These are phyloP conservation scores for Agapornis roseicollis DNA, from an alignment of 2,113 vertebrate genomes.

Conservation along the genomic window DNA sequence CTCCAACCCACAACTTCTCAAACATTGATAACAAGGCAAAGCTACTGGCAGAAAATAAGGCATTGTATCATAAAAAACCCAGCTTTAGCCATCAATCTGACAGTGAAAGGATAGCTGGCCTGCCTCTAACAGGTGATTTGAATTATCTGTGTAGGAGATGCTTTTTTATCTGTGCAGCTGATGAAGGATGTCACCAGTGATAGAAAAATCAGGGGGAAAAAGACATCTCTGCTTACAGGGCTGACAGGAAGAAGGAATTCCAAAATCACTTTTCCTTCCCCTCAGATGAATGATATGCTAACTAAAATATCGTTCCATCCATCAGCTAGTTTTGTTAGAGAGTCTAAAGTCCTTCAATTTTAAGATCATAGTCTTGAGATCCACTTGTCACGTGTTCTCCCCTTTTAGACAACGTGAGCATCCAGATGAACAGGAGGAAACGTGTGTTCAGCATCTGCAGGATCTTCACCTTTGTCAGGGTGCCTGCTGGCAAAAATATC, in stretches of 20 bases:
- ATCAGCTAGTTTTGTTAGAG: background rate
- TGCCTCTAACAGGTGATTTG: background rate
- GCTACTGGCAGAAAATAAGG: background rate
- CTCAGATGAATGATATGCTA: background rate
- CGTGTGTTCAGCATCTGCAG: background rate
- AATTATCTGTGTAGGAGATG: background rate
- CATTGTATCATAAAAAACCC: background rate
- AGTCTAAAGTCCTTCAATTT: background rate
- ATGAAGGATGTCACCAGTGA: background rate
- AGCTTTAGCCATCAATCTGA: background rate
- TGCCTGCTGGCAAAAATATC: background rate
- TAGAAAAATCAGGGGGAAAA: background rate
- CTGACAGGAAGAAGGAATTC: background rate
- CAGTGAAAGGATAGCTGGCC: background rate
- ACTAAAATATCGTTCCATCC: background rate
- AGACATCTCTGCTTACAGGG: background rate
- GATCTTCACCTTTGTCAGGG: background rate
- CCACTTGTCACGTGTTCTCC: background rate
- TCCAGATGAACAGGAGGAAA: background rate
- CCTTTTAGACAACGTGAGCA: background rate
- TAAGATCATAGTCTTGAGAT: background rate
- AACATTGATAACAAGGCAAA: background rate
- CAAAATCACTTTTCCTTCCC: background rate
- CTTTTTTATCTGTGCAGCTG: background rate
- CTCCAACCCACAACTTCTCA: background rate